Evolutionary conservation across 2,113 vertebrate genomes (phyloP).

Genomic region (Mobula birostris): DNA sequence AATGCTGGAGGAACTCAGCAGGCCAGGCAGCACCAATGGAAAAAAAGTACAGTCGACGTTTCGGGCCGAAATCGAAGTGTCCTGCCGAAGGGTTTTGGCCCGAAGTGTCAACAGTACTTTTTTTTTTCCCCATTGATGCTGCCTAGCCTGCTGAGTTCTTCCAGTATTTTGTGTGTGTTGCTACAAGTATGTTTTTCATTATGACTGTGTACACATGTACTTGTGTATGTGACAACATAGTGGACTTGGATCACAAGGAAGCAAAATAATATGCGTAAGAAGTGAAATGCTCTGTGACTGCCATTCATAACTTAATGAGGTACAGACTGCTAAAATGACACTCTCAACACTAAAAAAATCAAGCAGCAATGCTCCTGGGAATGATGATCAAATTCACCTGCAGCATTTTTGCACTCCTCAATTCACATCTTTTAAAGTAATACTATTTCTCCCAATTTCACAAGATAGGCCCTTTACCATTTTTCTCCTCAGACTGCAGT

Average conservation of each 20-base stretch:
- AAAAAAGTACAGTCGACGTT: too few relatives aligned
- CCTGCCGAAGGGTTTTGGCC: too few relatives aligned
- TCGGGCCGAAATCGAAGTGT: too few relatives aligned
- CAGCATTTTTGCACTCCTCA: neutral
- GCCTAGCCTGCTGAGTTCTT: too few relatives aligned
- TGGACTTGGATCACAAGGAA: neutral
- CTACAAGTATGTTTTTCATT: too few relatives aligned
- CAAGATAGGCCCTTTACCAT: neutral
- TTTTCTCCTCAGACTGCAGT: neutral
- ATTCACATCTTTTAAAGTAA: neutral
- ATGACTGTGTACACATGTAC: too few relatives aligned
- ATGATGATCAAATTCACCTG: neutral
- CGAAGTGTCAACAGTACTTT: too few relatives aligned
- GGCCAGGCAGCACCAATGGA: too few relatives aligned
- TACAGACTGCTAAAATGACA: neutral
- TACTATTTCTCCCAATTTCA: neutral
- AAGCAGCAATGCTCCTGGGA: neutral
- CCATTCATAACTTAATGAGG: neutral
- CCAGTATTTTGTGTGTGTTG: too few relatives aligned
- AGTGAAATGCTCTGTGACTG: neutral
- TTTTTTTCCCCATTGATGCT: too few relatives aligned
- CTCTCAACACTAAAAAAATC: neutral
- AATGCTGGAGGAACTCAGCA: too few relatives aligned
- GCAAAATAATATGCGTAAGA: neutral
- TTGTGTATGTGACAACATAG: too few relatives aligned